Evolutionary conservation across 2,797 vertebrate genomes (phyloP).

Genomic region (Pterois miles): DNA sequence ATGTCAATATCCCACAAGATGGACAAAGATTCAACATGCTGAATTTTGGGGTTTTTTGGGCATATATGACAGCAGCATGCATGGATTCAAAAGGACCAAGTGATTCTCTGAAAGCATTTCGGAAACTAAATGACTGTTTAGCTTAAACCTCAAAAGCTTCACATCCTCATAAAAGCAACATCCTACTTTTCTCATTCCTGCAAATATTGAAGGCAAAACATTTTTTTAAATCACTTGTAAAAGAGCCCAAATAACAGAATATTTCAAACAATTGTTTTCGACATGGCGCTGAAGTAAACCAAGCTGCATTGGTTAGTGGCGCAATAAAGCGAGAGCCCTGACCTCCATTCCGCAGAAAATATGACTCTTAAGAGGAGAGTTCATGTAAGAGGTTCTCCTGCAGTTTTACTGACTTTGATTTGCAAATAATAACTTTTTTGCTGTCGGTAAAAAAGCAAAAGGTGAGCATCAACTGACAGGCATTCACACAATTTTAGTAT

Average conservation of each 20-base stretch:
- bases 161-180: neutral
- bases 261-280: neutral
- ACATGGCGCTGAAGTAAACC: neutral
- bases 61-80: neutral
- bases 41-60: neutral
- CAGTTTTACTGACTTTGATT: neutral
- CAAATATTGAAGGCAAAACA: neutral
- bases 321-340: too few relatives aligned
- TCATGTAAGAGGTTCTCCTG: neutral
- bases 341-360: too few relatives aligned
- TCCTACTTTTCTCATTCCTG: neutral
- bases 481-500: neutral
- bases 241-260: neutral
- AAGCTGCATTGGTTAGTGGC: too few relatives aligned
- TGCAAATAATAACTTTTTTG: neutral
- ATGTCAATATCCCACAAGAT: neutral
- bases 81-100: too few relatives aligned
- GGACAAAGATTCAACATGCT: neutral
- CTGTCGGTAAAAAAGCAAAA: neutral
- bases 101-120: neutral
- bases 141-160: neutral
- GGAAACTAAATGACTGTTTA: neutral
- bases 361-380: neutral
- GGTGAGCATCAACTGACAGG: neutral
- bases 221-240: neutral